phyloP scores from a whole-genome alignment of 2,113 vertebrate species.

The Sterrhoptilus dennistouni region DNA sequence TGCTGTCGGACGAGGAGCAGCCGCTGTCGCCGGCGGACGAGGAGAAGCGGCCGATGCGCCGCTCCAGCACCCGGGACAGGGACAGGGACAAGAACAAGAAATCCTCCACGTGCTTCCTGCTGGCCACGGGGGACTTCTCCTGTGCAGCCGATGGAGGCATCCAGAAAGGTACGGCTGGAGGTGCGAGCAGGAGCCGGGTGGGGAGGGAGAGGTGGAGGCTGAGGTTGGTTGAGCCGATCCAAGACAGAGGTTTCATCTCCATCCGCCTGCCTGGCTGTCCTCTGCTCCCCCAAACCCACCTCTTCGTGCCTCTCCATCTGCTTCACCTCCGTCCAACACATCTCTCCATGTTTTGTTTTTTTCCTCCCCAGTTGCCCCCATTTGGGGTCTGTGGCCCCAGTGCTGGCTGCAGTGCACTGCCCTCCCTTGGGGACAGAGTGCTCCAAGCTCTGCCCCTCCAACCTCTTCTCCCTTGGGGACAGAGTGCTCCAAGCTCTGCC shows the following conservation, averaged over 20 bases:
- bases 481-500: neutral
- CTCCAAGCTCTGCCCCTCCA: neutral
- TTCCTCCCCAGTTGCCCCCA: neutral
- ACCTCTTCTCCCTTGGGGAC: neutral
- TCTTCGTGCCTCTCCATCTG: neutral
- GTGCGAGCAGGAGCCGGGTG: neutral
- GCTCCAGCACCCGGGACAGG: constrained; percentile 83
- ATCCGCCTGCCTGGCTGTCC: neutral
- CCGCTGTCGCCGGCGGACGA: constrained; percentile 77
- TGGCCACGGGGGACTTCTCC: constrained; percentile 84
- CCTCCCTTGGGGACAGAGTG: neutral
- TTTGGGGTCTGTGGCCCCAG: neutral
- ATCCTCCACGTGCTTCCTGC: constrained; percentile 90
- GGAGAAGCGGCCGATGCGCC: constrained; percentile 81
- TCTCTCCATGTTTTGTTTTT: neutral
- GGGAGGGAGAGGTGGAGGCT: neutral
- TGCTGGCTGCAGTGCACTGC: neutral
- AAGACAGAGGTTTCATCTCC: neutral
- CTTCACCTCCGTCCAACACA: accelerated
- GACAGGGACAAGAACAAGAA: constrained; percentile 91
- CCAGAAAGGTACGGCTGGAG: constrained; percentile 78
- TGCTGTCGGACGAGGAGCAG: constrained; percentile 89
- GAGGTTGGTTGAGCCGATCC: neutral
- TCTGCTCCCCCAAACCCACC: neutral
- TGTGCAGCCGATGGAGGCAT: constrained; percentile 80